Evolutionary conservation across 2,888 invertebrate species (phyloP), one percentile per base, ranked within the genome.

Genomic region (Hetaerina titia): DNA sequence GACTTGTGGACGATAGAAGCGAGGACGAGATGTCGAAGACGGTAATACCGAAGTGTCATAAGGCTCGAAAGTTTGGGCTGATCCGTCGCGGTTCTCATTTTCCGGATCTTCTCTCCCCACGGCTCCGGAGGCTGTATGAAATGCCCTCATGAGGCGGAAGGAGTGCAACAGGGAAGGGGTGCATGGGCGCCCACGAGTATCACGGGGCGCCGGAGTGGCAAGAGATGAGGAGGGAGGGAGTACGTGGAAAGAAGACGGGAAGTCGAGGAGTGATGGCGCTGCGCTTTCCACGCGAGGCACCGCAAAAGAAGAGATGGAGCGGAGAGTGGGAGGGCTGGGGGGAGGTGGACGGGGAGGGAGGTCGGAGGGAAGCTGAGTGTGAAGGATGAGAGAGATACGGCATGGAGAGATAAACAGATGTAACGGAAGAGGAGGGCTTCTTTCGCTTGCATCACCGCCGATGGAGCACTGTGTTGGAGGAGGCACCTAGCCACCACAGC

Each of bases 341-440:
- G 64, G 64, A 64, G 64, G 64, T 45, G 1, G 22, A 11, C n/a
- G 69, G 69, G 15, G 69, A 69, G 58, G 58, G 89, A 89, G 58
- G 57, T 22, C 15, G 89, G 58, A 57, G 13, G n/a, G 58, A 13
- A 8, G 5, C 13, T 22, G 89, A 81, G 81, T 81, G 81, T 81
- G 31, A 81, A 81, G 81, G 69, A 69, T 69, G 69, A n/a, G 89
- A n/a, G 89, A 89, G 45, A 58, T 19, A n/a, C 25, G 89, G 56
- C 19, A 58, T 8, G 58, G 89, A 58, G n/a, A 89, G 57, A 58
- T 58, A 64, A 64, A 22, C 90, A 90, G 64, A 90, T 64, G 64
- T 90, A 90, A 90, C 90, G 90, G 90, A 90, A 90, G 90, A 25
- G 25, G 81, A 31, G 25, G 45, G 17, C 89, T 89, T 58, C 58